These are phyloP conservation scores for Intellagama lesueurii DNA, from an alignment of 2,797 vertebrate species.

Conservation along the genomic window DNA sequence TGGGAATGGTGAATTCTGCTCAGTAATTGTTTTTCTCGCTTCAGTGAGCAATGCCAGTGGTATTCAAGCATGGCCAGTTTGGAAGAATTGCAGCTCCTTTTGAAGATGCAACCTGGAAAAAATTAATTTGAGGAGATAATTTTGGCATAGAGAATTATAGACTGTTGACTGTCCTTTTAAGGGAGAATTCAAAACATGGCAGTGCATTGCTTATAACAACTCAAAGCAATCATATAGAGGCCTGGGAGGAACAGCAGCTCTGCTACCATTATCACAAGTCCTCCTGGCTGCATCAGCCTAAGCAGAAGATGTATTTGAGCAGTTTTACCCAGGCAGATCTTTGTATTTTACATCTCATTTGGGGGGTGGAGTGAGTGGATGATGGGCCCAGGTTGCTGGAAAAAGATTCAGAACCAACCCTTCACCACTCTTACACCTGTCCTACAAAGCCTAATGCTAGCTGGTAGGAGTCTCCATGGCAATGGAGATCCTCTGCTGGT, in stretches of 20 bases:
- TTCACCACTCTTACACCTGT: neutral
- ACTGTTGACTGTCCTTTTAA: slow-evolving; percentile 56
- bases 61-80: slow-evolving; percentile 9
- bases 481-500: neutral
- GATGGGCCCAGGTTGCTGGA: too few species aligned
- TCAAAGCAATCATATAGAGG: neutral
- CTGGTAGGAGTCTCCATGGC: neutral
- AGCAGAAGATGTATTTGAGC: neutral
- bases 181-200: slow-evolving; percentile 24
- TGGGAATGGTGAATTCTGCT: slow-evolving; percentile 38
- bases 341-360: neutral
- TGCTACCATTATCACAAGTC: neutral
- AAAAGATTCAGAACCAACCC: too few species aligned
- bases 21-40: slow-evolving; percentile 31
- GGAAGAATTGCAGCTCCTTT: slow-evolving; percentile 53
- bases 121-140: slow-evolving; percentile 33
- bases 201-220: slow-evolving; percentile 49
- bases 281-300: neutral
- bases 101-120: slow-evolving; percentile 36
- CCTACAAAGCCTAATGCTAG: neutral
- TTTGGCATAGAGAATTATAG: slow-evolving; percentile 35
- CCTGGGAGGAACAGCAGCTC: neutral
- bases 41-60: neutral
- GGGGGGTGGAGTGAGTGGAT: neutral
- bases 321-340: neutral